These are phyloP conservation scores for Lynx canadensis DNA, from an alignment of 2,113 vertebrate species.

Conservation along the genomic window DNA sequence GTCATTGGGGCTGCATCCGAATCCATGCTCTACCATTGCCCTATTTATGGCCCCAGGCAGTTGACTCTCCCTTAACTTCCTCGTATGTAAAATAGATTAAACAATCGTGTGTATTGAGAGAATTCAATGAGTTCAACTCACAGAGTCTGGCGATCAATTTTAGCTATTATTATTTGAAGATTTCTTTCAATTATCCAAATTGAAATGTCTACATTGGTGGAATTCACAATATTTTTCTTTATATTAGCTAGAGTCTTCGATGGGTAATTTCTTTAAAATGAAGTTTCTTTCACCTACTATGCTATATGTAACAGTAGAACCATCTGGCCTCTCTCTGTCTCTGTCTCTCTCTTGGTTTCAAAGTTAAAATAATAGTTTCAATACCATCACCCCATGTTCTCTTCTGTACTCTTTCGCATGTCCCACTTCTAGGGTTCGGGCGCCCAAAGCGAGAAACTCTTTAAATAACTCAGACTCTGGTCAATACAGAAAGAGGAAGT, in stretches of 20 bases:
- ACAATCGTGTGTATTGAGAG: neutral
- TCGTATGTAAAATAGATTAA: neutral
- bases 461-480: neutral
- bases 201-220: neutral
- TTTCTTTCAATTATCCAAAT: neutral
- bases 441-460: neutral
- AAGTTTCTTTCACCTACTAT: neutral
- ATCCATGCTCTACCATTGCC: neutral
- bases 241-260: neutral
- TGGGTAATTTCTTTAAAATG: neutral
- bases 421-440: neutral
- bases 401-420: neutral
- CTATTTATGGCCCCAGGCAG: neutral
- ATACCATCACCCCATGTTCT: neutral
- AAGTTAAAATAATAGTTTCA: neutral
- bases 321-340: neutral
- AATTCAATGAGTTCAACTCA: neutral
- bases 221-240: neutral
- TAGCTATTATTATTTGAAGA: neutral
- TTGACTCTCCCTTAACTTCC: neutral
- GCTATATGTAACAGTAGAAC: neutral
- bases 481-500: conserved; percentile 31
- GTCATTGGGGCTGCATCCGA: neutral
- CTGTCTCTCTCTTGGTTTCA: neutral
- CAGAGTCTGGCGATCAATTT: neutral